Conservation (phyloP, 2,888 invertebrate genomes). For the Clitarchus hookeri region DNA sequence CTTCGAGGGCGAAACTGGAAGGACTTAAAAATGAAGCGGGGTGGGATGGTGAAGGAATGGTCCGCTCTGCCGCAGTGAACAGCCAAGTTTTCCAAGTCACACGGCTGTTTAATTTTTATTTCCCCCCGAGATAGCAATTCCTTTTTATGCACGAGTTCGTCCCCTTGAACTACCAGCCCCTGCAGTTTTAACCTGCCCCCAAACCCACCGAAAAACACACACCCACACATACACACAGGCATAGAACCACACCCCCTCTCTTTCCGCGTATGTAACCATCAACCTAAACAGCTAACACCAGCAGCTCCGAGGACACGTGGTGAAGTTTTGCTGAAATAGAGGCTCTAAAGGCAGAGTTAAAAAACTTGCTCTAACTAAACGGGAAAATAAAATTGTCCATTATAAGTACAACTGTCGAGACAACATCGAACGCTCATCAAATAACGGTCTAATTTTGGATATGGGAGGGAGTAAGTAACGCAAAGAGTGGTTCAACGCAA, state of each 20-base stretch:
- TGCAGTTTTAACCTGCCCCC: background rate
- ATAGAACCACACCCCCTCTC: background rate
- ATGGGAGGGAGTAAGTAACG: too few species aligned
- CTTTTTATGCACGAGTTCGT: slow-evolving; percentile 15
- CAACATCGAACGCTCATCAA: too few species aligned
- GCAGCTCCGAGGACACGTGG: too few species aligned
- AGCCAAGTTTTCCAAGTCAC: slow-evolving; percentile 22
- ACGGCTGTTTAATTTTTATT: slow-evolving; percentile 24
- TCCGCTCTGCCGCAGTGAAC: background rate
- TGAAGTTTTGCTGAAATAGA: background rate
- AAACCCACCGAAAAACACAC: background rate
- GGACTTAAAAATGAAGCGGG: background rate
- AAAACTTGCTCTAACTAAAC: too few species aligned
- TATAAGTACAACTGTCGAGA: too few species aligned
- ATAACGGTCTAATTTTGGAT: too few species aligned
- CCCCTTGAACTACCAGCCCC: background rate
- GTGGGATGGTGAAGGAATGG: background rate
- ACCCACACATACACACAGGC: background rate
- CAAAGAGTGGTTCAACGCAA: too few species aligned
- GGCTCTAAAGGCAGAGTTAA: too few species aligned
- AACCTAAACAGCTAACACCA: background rate
- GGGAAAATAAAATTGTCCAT: too few species aligned
- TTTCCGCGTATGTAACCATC: background rate
- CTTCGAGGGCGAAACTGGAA: background rate
- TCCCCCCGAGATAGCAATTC: slow-evolving; percentile 24